These are phyloP conservation scores for Mus spretus DNA, from an alignment of 2,797 vertebrate species.

Conservation along the genomic window DNA sequence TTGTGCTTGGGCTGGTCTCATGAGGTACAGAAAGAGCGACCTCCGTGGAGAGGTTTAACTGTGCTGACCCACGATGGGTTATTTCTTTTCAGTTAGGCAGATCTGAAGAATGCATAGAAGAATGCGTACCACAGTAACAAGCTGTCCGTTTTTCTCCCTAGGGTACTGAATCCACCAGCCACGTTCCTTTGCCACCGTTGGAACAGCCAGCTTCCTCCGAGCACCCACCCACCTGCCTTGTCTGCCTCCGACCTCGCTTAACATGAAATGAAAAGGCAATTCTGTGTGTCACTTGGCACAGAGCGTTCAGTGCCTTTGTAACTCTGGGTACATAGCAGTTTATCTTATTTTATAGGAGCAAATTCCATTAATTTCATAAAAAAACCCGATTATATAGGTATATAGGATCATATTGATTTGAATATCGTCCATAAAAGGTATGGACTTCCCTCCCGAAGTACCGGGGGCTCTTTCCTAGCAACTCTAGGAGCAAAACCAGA, in stretches of 20 bases:
- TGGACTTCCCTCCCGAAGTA: not conserved
- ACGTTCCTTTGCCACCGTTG: conserved; percentile 63
- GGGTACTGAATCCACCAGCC: conserved; percentile 83
- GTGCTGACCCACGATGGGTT: not conserved
- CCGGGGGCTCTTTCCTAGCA: not conserved
- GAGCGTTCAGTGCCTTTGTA: conserved; percentile 81
- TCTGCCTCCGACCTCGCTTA: conserved; percentile 86
- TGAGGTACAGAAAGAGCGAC: not conserved
- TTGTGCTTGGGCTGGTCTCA: not conserved
- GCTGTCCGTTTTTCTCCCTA: conserved; percentile 83
- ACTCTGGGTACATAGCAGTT: conserved; percentile 68
- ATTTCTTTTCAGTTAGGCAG: not conserved
- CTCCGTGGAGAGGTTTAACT: not conserved
- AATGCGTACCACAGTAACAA: conserved; percentile 48
- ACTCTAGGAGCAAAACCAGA: not conserved
- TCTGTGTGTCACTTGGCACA: conserved; percentile 80
- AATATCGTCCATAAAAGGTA: conserved; percentile 71
- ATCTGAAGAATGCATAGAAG: not conserved
- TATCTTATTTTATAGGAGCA: conserved; percentile 79
- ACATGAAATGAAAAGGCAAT: conserved; percentile 86
- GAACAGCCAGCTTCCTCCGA: conserved; percentile 68
- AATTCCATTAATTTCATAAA: conserved; percentile 75
- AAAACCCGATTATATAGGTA: conserved; percentile 56
- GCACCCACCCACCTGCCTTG: conserved; percentile 75
- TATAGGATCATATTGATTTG: conserved; percentile 79